These are phyloP conservation scores for Cichlasoma orientale DNA, from an alignment of 2,797 vertebrate genomes.

Conservation along the genomic window DNA sequence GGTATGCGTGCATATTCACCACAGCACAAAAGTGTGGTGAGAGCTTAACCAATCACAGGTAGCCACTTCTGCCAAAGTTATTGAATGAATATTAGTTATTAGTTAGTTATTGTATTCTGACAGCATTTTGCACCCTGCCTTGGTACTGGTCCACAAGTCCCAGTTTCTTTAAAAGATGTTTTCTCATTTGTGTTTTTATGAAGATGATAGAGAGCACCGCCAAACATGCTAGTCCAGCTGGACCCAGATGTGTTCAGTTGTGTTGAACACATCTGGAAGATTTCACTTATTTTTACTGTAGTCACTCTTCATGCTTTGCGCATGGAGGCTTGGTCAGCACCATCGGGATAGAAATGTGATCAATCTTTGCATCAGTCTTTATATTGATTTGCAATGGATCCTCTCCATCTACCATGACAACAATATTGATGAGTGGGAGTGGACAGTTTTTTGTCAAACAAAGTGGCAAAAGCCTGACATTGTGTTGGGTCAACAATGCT, in stretches of 20 bases:
- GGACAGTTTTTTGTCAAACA: conserved; percentile 32
- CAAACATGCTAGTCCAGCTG: neutral
- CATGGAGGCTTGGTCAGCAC: neutral
- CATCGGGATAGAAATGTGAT: neutral
- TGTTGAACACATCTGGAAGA: neutral
- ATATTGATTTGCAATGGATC: neutral
- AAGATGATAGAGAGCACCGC: neutral
- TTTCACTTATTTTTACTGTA: neutral
- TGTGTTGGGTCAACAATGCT: conserved; percentile 60
- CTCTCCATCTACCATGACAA: neutral
- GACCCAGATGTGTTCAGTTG: neutral
- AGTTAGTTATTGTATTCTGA: neutral
- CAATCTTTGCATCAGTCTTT: neutral
- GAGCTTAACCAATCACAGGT: neutral
- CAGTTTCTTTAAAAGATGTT: neutral
- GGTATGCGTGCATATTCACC: neutral
- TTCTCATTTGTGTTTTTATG: neutral
- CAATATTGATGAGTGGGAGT: neutral
- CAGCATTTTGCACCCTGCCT: neutral
- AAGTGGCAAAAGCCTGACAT: conserved; percentile 61
- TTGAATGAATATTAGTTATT: neutral
- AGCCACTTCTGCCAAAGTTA: neutral
- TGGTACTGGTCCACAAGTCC: neutral
- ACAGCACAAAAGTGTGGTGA: neutral
- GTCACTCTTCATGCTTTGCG: no score